Evolutionary conservation across 2,113 vertebrate species (phyloP).

Genomic region (Microcebus tavaratra): DNA sequence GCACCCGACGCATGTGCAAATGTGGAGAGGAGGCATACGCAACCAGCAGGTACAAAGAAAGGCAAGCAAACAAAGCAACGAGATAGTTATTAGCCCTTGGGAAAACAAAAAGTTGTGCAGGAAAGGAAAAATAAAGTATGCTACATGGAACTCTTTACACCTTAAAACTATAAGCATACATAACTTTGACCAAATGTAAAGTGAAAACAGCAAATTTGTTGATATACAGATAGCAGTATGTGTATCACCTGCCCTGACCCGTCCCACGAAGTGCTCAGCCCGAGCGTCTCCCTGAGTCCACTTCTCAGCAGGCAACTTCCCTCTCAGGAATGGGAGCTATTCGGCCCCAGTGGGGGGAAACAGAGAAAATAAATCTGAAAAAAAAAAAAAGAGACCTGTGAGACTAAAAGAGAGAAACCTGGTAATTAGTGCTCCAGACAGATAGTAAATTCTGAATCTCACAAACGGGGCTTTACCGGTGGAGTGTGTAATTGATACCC

Average conservation of each 20-base stretch:
- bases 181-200: not conserved
- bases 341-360: not conserved
- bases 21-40: not conserved
- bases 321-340: not conserved
- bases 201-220: not conserved
- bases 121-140: not conserved
- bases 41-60: not conserved
- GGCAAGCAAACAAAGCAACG: not conserved
- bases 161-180: not conserved
- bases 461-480: constrained; percentile 61
- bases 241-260: not conserved
- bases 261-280: not conserved
- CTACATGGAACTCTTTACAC: not conserved
- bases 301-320: not conserved
- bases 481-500: constrained; percentile 62
- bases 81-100: not conserved
- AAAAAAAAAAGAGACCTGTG: constrained; percentile 14
- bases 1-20: not conserved
- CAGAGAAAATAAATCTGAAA: constrained; percentile 65
- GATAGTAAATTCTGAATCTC: constrained; percentile 77
- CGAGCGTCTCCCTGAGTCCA: not conserved
- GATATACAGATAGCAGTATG: not conserved
- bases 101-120: not conserved
- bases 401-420: constrained; percentile 61
- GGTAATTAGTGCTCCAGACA: constrained; percentile 71